Base-by-base conservation (phyloP, 2,797 vertebrate species). In the Myotis vivesi region DNA sequence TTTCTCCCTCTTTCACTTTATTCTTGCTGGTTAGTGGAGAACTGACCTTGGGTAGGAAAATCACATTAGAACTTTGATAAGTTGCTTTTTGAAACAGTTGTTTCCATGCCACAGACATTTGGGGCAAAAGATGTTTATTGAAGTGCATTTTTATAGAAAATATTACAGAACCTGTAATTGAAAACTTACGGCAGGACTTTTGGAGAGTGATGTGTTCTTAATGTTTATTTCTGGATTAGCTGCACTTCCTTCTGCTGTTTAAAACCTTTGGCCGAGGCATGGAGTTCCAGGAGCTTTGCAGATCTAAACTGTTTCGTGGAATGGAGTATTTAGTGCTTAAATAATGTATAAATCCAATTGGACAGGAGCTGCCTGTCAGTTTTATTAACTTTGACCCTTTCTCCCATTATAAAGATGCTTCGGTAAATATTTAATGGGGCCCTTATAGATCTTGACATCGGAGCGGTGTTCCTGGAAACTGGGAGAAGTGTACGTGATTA, bases 331-430 rank as follows among this genome's bases (percentile, higher is more conserved):
- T 96, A 96, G 91, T 95, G 89, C 92, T 97, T 98, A 97, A 98
- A 98, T 98, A 98, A 98, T 98, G 95, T 88, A 98, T 98, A 98
- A 98, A 98, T 98, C 97, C 96, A 95, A 96, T 92, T 97, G 96
- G 98, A 97, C 97, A 97, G 97, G 95, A 97, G 92, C 97, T 98
- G 98, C 96, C 98, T 97, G 97, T 98, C 98, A 98, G 97, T 97
- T 98, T 98, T 98, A 98, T 98, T 98, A 98, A 99, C 98, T 98
- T 98, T 98, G 98, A 98, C 98, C 98, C 98, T 98, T 98, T 98
- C 95, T 98, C 96, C 98, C 96, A 97, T 98, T 98, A 97, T 98
- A 98, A 98, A 97, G 97, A 96, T 97, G 97, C 94, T 97, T 97
- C 69, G 51, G 95, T 98, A 98, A 98, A 98, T 98, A 98, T 98